Evolutionary conservation across 1,140 invertebrate species (phyloP).

Genomic region (Temnothorax nylanderi): DNA sequence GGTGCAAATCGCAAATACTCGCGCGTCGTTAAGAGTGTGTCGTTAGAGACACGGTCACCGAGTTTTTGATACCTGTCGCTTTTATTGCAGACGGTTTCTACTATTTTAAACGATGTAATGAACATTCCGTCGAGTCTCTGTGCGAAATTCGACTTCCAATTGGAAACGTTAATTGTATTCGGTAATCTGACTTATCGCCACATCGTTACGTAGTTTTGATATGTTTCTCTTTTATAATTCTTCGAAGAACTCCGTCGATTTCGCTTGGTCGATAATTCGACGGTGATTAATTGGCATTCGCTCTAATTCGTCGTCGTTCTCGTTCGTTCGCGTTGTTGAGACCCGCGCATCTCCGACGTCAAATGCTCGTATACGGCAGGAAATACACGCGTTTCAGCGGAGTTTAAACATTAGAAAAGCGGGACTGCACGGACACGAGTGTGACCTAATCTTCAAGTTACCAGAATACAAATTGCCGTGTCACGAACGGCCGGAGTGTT

Average conservation of each 20-base stretch:
- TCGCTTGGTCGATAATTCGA: neutral
- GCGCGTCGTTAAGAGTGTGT: neutral
- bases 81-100: neutral
- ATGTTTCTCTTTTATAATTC: neutral
- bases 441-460: slow-evolving; percentile 84
- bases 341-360: slow-evolving; percentile 2
- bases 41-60: neutral
- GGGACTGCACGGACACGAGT: slow-evolving; percentile 80
- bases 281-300: neutral
- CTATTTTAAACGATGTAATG: neutral
- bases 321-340: neutral
- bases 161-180: neutral
- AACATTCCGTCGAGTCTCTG: neutral
- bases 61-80: neutral
- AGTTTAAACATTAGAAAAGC: slow-evolving; percentile 81
- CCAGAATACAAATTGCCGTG: slow-evolving; percentile 82
- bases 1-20: slow-evolving; percentile 3
- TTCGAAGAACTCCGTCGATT: neutral
- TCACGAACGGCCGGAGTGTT: slow-evolving; percentile 44
- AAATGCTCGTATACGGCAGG: slow-evolving; percentile 70
- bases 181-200: neutral
- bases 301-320: neutral
- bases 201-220: neutral
- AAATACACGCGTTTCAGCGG: slow-evolving; percentile 81
- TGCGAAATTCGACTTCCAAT: neutral